Conservation (phyloP, 2,888 invertebrate species). For the Cephus runcator region DNA sequence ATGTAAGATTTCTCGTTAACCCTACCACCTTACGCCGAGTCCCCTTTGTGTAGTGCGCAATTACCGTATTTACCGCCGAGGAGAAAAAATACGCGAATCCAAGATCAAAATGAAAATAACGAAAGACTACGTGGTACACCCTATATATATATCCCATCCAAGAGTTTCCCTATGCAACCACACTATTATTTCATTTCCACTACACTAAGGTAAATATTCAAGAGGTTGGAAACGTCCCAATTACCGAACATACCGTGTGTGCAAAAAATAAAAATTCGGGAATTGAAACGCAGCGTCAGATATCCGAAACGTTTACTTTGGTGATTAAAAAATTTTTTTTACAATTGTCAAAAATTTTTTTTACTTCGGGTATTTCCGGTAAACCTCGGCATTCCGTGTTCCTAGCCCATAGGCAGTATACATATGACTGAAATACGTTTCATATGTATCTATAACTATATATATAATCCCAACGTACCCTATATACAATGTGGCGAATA, state of each 20-base stretch:
- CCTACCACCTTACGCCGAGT: background rate
- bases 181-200: too few species aligned
- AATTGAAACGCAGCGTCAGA: too few species aligned
- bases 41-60: background rate
- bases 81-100: background rate
- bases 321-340: too few species aligned
- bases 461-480: background rate
- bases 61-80: background rate
- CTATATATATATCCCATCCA: too few species aligned
- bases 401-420: too few species aligned
- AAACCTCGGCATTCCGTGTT: too few species aligned
- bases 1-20: background rate
- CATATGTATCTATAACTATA: background rate
- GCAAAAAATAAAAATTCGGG: fast-evolving
- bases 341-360: background rate
- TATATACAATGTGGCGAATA: background rate
- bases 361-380: background rate
- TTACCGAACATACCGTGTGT: too few species aligned
- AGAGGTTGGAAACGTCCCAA: too few species aligned
- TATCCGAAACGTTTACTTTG: too few species aligned
- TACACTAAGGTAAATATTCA: too few species aligned
- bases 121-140: background rate
- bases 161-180: too few species aligned
- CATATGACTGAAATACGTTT: too few species aligned
- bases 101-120: background rate